Percentiles rank a stretch among this genome's conserved stretches.
Conservation (phyloP, 92 coral and sea anemone genomes). For the Pocillopora grandis region DNA sequence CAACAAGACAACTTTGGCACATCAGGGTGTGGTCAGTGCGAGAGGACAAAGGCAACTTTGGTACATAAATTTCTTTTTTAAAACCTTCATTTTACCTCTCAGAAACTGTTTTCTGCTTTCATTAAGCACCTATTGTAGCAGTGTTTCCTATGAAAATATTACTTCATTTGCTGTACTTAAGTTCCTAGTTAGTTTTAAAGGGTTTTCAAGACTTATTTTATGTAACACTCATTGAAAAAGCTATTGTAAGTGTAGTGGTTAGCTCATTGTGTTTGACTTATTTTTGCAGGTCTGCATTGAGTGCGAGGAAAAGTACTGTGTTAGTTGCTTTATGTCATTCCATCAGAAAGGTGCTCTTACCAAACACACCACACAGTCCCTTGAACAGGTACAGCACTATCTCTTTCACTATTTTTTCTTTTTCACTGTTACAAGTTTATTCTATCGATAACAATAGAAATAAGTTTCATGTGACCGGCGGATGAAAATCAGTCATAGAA, state of each 20-base stretch:
- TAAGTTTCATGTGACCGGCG: no score
- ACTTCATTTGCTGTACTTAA: no score
- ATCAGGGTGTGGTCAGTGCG: slow-evolving; percentile 89
- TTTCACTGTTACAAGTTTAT: no score
- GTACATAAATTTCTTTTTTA: slow-evolving; percentile 35
- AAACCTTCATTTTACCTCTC: not conserved
- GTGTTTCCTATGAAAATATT: no score
- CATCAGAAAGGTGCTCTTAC: slow-evolving; percentile 94
- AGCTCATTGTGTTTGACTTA: not conserved
- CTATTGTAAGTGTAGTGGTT: not conserved
- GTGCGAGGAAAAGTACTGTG: slow-evolving; percentile 93
- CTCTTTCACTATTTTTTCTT: no score
- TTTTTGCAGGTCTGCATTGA: slow-evolving; percentile 77
- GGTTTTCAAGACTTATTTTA: not conserved
- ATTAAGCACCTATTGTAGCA: no score
- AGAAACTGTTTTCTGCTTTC: no score
- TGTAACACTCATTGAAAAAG: not conserved
- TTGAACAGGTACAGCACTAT: slow-evolving; percentile 54
- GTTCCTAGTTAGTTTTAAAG: no score
- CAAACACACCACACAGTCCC: slow-evolving; percentile 66
- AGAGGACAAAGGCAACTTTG: slow-evolving; percentile 72
- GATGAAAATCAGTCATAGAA: no score
- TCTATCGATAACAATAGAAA: no score
- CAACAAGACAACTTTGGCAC: slow-evolving; percentile 36
- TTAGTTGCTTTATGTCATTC: slow-evolving; percentile 86